Evolutionary conservation across 2,797 vertebrate genomes (phyloP), one percentile per base, ranked within the genome.

Genomic region (Benthosema pterotum): DNA sequence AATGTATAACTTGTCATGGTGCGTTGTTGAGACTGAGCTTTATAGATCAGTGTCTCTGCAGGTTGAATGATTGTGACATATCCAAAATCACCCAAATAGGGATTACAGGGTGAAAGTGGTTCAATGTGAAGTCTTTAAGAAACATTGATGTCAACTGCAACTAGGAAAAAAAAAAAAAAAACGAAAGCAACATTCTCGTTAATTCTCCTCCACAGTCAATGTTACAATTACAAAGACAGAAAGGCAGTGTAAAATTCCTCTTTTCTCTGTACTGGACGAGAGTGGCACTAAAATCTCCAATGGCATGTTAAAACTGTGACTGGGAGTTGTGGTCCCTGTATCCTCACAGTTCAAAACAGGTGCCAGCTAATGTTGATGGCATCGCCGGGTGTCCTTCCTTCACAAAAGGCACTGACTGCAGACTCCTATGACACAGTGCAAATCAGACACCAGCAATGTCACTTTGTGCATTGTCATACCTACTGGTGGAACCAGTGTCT

Each of bases 331-430:
- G 13, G 11, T 22, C 42, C 43, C 17, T 11, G 57, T n/a, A n/a
- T 8, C 42, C 55, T 63, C 65, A 7, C 42, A 15, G 14, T 22
- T 70, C 48, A 25, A 52, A 18, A 11, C 50, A 61, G 55, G 18
- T 15, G 65, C 15, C 1, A 5, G 69, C 68, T 68, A 67, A 32
- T 59, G 47, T 60, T 60, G 42, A 72, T 66, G 67, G 74, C 69
- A 58, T 72, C 48, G 2, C 57, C 15, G 42, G 43, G 53, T n/a
- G 55, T 72, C 80, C 75, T 64, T 64, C 75, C 38, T 48, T 49
- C 52, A 50, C 63, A 73, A 88, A n/a, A 87, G 84, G 84, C 83
- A 82, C 82, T 65, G 72, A n/a, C n/a, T n/a, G n/a, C n/a, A n/a
- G 59, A 62, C 74, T 82, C 15, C n/a, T 60, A 57, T 70, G 74